These are phyloP conservation scores for Cecidostiba fungosa DNA, from an alignment of 2,888 invertebrate species.

Conservation along the genomic window DNA sequence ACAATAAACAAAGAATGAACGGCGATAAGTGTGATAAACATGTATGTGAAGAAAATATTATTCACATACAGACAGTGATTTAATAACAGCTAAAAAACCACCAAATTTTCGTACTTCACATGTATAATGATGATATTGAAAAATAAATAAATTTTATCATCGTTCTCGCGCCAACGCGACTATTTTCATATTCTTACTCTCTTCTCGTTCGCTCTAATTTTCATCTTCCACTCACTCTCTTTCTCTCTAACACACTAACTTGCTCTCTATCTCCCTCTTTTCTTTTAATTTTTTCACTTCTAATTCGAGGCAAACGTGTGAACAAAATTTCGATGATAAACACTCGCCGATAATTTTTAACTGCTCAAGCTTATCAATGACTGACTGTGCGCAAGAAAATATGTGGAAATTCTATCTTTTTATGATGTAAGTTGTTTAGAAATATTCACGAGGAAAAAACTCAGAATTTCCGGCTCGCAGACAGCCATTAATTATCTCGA, in stretches of 20 bases:
- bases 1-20: constrained; percentile 26
- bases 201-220: constrained; percentile 48
- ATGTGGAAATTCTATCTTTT: not conserved
- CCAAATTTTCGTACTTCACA: constrained; percentile 21
- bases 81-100: constrained; percentile 40
- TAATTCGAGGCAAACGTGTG: constrained; percentile 43
- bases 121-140: constrained; percentile 14
- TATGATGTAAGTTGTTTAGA: not conserved
- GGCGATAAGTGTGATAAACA: not conserved
- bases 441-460: not conserved
- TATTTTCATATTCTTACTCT: constrained; percentile 38
- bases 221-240: constrained; percentile 25
- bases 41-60: constrained; percentile 5
- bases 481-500: constrained; percentile 32
- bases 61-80: not conserved
- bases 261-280: not conserved
- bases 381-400: not conserved
- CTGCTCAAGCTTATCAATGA: constrained; percentile 18
- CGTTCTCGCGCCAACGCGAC: constrained; percentile 59
- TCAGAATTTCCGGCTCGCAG: not conserved
- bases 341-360: constrained; percentile 21
- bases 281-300: constrained; percentile 8
- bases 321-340: constrained; percentile 51
- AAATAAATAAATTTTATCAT: constrained; percentile 56
- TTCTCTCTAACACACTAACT: not conserved